Evolutionary conservation across 2,888 invertebrate species (phyloP).

Genomic region (Caenorhabditis sp.): DNA sequence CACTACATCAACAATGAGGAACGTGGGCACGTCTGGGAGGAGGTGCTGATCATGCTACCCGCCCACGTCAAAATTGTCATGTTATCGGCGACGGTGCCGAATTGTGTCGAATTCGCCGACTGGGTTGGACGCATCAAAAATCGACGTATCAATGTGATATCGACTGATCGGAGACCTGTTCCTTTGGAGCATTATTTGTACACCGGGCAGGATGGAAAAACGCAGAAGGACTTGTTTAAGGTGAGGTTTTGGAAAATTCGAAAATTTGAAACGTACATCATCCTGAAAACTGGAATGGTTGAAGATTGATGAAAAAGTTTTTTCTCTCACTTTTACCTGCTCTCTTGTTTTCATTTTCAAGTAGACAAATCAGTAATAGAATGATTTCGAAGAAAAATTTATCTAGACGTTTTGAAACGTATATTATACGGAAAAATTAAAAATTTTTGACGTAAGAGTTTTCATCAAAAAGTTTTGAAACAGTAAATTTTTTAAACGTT

Average conservation of each 20-base stretch:
- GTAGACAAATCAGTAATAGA: too few relatives aligned
- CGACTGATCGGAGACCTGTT: conserved; percentile 89
- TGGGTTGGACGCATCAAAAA: conserved; percentile 77
- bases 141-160: conserved; percentile 87
- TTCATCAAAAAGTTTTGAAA: too few relatives aligned
- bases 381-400: too few relatives aligned
- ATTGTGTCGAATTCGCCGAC: conserved; percentile 89
- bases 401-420: too few relatives aligned
- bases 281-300: neutral
- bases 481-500: too few relatives aligned
- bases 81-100: conserved; percentile 97
- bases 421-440: too few relatives aligned
- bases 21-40: conserved; percentile 99
- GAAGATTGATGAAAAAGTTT: too few relatives aligned
- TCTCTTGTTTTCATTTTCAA: too few relatives aligned
- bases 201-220: conserved; percentile 71
- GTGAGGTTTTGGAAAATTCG: neutral
- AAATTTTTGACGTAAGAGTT: too few relatives aligned
- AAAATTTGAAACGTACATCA: neutral
- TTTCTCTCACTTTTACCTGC: too few relatives aligned
- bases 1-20: conserved; percentile 97
- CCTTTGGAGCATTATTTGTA: conserved; percentile 89
- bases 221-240: conserved; percentile 58
- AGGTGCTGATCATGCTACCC: conserved; percentile 88
- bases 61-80: conserved; percentile 93